Evolutionary conservation across 2,113 vertebrate species (phyloP).

Genomic region (Limanda limanda): DNA sequence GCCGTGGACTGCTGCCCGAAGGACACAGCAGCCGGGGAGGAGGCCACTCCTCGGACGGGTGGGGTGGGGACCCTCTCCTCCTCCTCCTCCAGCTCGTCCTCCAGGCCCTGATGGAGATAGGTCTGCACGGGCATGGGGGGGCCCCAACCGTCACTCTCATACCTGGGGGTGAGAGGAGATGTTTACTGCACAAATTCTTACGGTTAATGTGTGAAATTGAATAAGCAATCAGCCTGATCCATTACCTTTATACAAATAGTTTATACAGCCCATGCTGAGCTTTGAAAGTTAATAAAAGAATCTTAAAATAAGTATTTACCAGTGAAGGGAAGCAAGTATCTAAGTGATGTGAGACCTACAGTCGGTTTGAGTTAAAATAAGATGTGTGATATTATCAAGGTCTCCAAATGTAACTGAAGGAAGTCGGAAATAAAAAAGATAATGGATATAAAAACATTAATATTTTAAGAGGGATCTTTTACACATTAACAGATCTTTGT

Average conservation of each 20-base stretch:
- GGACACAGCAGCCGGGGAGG: slow-evolving; percentile 95
- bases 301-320: no score
- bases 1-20: slow-evolving; percentile 98
- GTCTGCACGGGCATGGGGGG: slow-evolving; percentile 95
- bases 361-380: neutral
- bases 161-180: slow-evolving; percentile 78
- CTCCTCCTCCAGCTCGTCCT: slow-evolving; percentile 98
- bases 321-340: no score
- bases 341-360: no score
- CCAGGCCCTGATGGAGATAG: slow-evolving; percentile 97
- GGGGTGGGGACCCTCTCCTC: slow-evolving; percentile 97
- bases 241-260: no score
- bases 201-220: no score
- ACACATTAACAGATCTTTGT: slow-evolving; percentile 15
- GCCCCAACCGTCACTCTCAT: slow-evolving; percentile 97
- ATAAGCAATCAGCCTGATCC: no score
- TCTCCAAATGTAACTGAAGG: no score
- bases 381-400: neutral
- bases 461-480: slow-evolving; percentile 7
- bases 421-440: no score
- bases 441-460: neutral
- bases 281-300: no score
- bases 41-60: slow-evolving; percentile 94
- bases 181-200: neutral
- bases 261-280: no score